Base-by-base conservation (phyloP, 2,113 vertebrate species). In the Bujurquina vittata region DNA sequence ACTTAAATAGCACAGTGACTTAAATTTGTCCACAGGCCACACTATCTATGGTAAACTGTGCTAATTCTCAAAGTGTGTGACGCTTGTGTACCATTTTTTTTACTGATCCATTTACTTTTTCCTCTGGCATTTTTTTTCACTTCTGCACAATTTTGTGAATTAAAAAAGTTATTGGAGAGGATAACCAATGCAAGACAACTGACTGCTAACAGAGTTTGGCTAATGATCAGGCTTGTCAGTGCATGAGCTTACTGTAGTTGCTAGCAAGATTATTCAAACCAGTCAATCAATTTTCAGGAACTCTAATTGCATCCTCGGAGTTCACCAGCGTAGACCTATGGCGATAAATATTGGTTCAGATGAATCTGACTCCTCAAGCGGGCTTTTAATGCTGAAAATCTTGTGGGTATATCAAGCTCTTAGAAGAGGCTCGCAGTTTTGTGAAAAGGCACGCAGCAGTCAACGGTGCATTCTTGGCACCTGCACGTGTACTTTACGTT, bases 91-190 rank as follows among this genome's bases (percentile, higher is more conserved):
- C 49, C 26, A 26, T 49, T 49, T 7, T 29, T 67, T 15, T 67
- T 17, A 15, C 26, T 7, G 7, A 20, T 49, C 23, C 49, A 6
- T 49, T 69, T 20, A 0, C 10, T 52, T 67, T 52, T 67, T 20
- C 5, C 1, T 2, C 18, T 52, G 8, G 1, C 63, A 67, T 46
- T 67, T 46, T 67, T 46, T 67, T 2, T 20, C 43, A 52, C 6
- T 52, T 49, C 15, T 2, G 17, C 46, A 29, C 9, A 29, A 11
- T 52, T 12, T 0, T 72, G 10, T 20, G 0, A 17, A 72, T 72
- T 31, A 72, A 52, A 72, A 67, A n/a, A 23, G 23, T 67, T 61
- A 61, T 14, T 52, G 26, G 17, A 52, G 43, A 52, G 23, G 17
- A 72, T 52, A 31, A 5, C 31, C 4, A 69, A 7, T 52, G 23